Conservation (phyloP, 2,113 vertebrate species). For the Coryphaenoides rupestris region DNA sequence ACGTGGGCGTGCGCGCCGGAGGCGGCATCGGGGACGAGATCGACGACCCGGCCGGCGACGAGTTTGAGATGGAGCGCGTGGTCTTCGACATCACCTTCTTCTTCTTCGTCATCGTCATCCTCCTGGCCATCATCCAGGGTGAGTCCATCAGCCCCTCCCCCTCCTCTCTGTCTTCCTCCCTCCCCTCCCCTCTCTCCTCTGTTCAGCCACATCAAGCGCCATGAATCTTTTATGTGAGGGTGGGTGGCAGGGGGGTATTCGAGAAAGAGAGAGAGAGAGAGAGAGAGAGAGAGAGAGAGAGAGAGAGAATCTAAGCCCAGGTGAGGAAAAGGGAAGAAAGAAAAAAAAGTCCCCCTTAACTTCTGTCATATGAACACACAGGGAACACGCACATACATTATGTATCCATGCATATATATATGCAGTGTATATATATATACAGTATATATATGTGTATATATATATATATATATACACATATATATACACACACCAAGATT, state of each 20-base stretch:
- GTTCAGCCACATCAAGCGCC: neutral
- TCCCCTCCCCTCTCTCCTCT: no score
- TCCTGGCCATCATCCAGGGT: slow-evolving; percentile 97
- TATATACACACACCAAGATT: neutral
- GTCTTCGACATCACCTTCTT: slow-evolving; percentile 98
- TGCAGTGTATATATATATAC: no score
- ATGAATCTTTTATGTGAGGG: slow-evolving; percentile 22
- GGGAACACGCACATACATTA: neutral
- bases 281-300: no score
- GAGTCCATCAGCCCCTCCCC: slow-evolving; percentile 14
- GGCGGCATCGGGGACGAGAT: slow-evolving; percentile 96
- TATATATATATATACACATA: neutral
- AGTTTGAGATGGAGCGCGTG: slow-evolving; percentile 92
- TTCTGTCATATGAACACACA: no score
- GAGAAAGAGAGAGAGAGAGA: no score
- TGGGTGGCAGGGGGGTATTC: neutral
- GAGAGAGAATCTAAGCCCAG: no score
- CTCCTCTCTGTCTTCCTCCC: neutral
- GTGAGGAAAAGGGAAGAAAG: no score
- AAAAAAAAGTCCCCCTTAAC: no score
- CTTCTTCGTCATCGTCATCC: slow-evolving; percentile 96
- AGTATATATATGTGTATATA: neutral
- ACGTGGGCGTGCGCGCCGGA: slow-evolving; percentile 90
- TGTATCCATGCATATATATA: neutral
- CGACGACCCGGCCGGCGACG: slow-evolving; percentile 91